These are phyloP conservation scores for Caenorhabditis plicata DNA, from an alignment of 2,888 invertebrate species.

Conservation along the genomic window DNA sequence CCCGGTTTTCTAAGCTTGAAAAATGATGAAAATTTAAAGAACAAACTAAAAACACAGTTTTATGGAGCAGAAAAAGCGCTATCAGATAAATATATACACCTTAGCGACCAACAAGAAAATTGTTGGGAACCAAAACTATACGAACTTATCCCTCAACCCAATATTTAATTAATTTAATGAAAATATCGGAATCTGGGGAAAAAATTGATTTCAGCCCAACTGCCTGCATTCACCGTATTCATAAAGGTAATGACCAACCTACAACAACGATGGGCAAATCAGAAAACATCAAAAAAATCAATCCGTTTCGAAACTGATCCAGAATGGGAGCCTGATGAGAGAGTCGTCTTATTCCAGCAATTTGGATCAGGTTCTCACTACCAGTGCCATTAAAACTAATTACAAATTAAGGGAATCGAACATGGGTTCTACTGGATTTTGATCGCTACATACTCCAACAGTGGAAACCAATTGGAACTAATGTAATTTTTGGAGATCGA, in stretches of 20 bases:
- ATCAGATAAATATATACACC: too few species aligned
- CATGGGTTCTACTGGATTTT: constrained; percentile 62
- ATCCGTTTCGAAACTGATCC: constrained; percentile 60
- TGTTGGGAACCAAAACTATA: too few species aligned
- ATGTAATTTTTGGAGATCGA: constrained; percentile 60
- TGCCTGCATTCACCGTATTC: constrained; percentile 54
- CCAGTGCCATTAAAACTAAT: not conserved
- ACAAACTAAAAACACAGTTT: too few species aligned
- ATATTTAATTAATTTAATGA: constrained; percentile 21
- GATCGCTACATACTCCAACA: constrained; percentile 58
- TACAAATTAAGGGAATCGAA: constrained; percentile 53
- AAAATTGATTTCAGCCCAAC: constrained; percentile 39
- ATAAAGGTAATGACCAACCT: constrained; percentile 47
- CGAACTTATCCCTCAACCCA: constrained; percentile 22
- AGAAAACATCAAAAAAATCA: constrained; percentile 44
- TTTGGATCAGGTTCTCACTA: constrained; percentile 43
- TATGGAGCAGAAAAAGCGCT: too few species aligned
- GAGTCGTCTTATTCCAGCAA: constrained; percentile 60
- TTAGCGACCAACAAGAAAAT: too few species aligned
- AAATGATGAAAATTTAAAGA: too few species aligned
- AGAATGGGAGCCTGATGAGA: constrained; percentile 63
- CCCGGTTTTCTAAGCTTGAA: too few species aligned
- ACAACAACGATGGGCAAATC: constrained; percentile 48
- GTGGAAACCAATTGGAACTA: constrained; percentile 57
- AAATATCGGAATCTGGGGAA: constrained; percentile 3